Conservation (phyloP, 1,140 invertebrate species). For the Andrena cerasifolii region DNA sequence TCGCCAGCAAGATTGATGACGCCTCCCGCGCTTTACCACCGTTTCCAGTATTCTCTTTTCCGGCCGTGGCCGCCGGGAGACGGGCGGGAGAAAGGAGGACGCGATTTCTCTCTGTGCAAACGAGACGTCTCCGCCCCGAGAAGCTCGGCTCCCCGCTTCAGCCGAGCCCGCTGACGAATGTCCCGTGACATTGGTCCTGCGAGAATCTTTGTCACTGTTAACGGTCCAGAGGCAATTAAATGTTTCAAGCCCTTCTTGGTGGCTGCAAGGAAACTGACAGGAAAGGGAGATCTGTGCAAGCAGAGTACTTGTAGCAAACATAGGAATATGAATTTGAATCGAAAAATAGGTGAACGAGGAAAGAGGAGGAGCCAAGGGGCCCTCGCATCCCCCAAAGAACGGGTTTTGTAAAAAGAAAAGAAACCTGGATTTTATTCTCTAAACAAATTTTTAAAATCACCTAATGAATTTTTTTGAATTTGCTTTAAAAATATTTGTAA, state of each 20-base stretch:
- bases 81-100: conserved; percentile 63
- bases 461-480: too few relatives aligned
- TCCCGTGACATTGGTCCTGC: conserved; percentile 51
- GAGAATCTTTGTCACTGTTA: conserved; percentile 43
- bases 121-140: conserved; percentile 58
- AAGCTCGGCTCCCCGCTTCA: neutral
- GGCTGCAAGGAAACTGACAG: neutral
- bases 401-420: too few relatives aligned
- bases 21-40: conserved; percentile 31
- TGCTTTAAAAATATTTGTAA: too few relatives aligned
- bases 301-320: neutral
- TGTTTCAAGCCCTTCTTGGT: neutral
- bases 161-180: conserved; percentile 60
- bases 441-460: too few relatives aligned
- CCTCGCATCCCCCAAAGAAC: too few relatives aligned
- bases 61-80: neutral
- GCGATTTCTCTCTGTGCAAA: conserved; percentile 62
- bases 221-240: neutral
- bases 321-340: too few relatives aligned
- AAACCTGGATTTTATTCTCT: too few relatives aligned
- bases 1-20: conserved; percentile 72
- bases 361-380: too few relatives aligned
- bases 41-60: conserved; percentile 42
- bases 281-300: neutral
- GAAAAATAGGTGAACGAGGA: too few relatives aligned